Percentiles rank a stretch among this genome's conserved stretches.
Conservation (phyloP, 2,113 vertebrate species). For the Dicaeum eximium region DNA sequence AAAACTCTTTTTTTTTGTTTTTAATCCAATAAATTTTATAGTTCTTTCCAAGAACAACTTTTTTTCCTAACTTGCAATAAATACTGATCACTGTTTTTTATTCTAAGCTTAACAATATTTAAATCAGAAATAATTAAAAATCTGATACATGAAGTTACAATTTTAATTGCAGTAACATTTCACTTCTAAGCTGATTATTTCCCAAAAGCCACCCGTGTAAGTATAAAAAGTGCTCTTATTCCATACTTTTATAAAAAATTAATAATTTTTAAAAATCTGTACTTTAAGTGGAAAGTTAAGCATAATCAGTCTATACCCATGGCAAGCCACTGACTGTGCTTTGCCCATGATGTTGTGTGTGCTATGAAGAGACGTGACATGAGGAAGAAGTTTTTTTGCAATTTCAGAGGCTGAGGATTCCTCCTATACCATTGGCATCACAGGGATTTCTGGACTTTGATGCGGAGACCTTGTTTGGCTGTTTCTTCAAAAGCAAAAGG, state of each 20-base stretch:
- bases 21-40: neutral
- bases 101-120: neutral
- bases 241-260: neutral
- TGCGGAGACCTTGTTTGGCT: neutral
- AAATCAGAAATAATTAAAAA: neutral
- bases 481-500: neutral
- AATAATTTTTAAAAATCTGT: neutral
- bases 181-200: neutral
- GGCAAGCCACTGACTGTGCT: accelerated
- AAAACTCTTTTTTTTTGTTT: neutral
- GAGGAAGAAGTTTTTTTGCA: neutral
- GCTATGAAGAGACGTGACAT: neutral
- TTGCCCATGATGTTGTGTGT: neutral
- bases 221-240: neutral
- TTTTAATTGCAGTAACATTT: neutral
- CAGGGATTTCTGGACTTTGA: neutral
- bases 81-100: neutral
- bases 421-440: neutral
- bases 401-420: neutral
- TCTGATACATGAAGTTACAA: accelerated
- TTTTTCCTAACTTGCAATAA: neutral
- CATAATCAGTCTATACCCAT: neutral
- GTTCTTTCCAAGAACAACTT: neutral
- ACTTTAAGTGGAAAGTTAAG: neutral
- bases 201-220: accelerated